A percentile compares a stretch with the other conserved stretches of the same genome.
These are phyloP conservation scores for Cheilinus undulatus DNA, from an alignment of 2,113 vertebrate species.

Conservation along the genomic window DNA sequence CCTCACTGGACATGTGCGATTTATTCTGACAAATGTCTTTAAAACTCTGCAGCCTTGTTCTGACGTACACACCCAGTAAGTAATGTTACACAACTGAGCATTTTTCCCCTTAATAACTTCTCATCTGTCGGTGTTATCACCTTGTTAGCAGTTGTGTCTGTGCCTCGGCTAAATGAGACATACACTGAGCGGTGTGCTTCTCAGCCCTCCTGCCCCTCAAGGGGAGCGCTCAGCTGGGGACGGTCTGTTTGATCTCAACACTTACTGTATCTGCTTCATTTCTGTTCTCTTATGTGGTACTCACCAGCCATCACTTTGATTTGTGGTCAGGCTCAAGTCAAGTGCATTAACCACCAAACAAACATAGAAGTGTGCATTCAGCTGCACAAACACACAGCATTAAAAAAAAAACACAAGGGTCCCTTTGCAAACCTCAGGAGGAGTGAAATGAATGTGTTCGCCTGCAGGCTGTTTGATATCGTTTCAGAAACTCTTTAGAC, in stretches of 20 bases:
- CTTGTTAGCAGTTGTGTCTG: constrained; percentile 56
- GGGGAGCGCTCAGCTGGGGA: constrained; percentile 59
- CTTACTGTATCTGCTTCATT: constrained; percentile 74
- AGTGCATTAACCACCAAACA: constrained; percentile 71
- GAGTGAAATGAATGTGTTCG: constrained; percentile 51
- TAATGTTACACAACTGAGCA: constrained; percentile 33
- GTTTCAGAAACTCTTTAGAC: constrained; percentile 43
- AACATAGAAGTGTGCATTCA: constrained; percentile 52
- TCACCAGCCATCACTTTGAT: constrained; percentile 76
- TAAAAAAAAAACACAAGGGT: constrained; percentile 57
- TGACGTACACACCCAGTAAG: not conserved
- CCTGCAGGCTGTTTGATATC: constrained; percentile 35
- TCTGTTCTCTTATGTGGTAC: constrained; percentile 74
- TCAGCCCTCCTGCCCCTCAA: constrained; percentile 38
- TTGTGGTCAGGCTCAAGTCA: constrained; percentile 74
- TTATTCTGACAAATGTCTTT: constrained; percentile 10
- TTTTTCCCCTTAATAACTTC: constrained; percentile 38
- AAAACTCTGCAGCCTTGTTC: not conserved
- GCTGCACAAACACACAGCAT: constrained; percentile 50
- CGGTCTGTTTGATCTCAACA: constrained; percentile 72
- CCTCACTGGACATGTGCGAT: not conserved
- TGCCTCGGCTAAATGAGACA: constrained; percentile 53
- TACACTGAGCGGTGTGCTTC: constrained; percentile 25
- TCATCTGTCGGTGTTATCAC: constrained; percentile 54
- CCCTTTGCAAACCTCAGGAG: constrained; percentile 58